phyloP scores from a whole-genome alignment of 2,888 invertebrate species.

The Altica lythri region DNA sequence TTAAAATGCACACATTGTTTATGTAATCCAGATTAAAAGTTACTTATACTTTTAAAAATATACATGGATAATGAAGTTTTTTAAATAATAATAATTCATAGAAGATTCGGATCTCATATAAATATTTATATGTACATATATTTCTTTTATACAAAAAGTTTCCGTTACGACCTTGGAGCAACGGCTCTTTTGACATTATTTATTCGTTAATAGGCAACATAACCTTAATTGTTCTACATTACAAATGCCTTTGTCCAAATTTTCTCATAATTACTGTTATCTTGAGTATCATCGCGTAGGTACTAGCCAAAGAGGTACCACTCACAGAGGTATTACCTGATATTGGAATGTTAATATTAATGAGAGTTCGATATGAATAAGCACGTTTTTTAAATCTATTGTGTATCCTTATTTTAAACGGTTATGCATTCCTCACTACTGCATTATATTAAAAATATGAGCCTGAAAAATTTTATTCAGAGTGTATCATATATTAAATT shows the following conservation, averaged over 20 bases:
- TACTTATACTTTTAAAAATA: too few species aligned
- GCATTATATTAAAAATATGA: too few species aligned
- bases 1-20: too few species aligned
- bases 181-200: conserved; percentile 14
- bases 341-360: conserved; percentile 11
- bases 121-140: too few species aligned
- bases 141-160: conserved; percentile 4
- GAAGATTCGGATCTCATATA: too few species aligned
- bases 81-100: too few species aligned
- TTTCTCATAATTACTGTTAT: conserved; percentile 16
- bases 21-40: too few species aligned
- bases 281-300: conserved; percentile 19
- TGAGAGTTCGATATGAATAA: conserved; percentile 7
- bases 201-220: conserved; percentile 14
- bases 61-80: too few species aligned
- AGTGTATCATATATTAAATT: too few species aligned
- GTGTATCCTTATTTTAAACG: too few species aligned
- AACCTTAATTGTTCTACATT: conserved; percentile 16
- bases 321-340: conserved; percentile 3
- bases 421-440: too few species aligned
- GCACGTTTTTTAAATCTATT: conserved; percentile 8
- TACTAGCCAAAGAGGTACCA: conserved; percentile 3
- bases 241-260: conserved; percentile 8
- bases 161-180: conserved; percentile 9
- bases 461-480: too few species aligned